Conservation (phyloP, 2,888 invertebrate genomes). For the Graphium colonna region DNA sequence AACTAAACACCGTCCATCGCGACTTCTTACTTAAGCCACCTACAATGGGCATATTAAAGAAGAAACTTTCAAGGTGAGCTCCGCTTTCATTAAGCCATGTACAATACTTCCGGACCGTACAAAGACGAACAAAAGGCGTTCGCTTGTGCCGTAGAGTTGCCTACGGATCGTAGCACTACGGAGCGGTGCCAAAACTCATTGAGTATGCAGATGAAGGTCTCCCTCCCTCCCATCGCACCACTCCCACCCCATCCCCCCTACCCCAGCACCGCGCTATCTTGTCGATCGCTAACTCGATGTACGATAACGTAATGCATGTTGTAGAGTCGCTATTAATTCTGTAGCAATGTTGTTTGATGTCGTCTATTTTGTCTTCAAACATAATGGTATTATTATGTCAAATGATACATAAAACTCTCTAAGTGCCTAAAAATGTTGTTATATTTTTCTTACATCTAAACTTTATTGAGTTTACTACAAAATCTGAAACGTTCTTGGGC, state of each 20-base stretch:
- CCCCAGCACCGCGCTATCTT: neutral
- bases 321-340: neutral
- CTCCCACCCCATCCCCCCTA: neutral
- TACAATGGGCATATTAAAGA: constrained; percentile 12
- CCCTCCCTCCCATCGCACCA: neutral
- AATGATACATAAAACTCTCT: neutral
- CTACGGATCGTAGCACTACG: neutral
- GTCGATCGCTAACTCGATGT: constrained; percentile 14
- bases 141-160: neutral
- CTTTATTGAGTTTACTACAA: too few relatives aligned
- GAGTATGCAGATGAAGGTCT: constrained; percentile 19
- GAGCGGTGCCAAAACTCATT: constrained; percentile 17
- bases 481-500: too few relatives aligned
- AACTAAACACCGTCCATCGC: too few relatives aligned
- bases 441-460: too few relatives aligned
- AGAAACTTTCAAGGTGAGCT: constrained; percentile 11
- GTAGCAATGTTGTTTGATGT: neutral
- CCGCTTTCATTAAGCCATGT: constrained; percentile 15
- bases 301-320: constrained; percentile 3
- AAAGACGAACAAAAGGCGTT: constrained; percentile 14
- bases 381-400: neutral
- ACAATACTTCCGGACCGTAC: constrained; percentile 2
- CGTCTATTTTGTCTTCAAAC: neutral
- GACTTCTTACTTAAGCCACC: too few relatives aligned
- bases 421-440: too few relatives aligned